Evolutionary conservation across 1,140 invertebrate species (phyloP).

Genomic region (Pachyrhynchus sulphureomaculatus): DNA sequence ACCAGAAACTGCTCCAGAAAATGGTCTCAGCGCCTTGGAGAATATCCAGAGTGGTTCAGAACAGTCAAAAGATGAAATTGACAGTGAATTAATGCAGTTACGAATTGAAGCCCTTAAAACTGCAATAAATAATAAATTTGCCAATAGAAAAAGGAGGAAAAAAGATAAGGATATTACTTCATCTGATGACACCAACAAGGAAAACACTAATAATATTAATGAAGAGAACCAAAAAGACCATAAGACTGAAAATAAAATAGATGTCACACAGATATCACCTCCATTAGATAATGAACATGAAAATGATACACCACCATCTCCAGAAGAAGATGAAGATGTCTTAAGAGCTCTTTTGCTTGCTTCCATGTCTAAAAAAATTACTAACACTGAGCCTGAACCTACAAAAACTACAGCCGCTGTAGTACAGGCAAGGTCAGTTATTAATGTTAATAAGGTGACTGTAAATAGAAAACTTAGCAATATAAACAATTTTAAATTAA

Average conservation of each 20-base stretch:
- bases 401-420: neutral
- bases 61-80: conserved; percentile 23
- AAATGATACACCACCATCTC: conserved; percentile 23
- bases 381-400: conserved; percentile 11
- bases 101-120: conserved; percentile 47
- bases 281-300: neutral
- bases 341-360: conserved; percentile 48
- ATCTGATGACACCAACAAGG: conserved; percentile 35
- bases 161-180: conserved; percentile 10
- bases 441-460: neutral
- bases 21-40: neutral
- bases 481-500: conserved; percentile 12
- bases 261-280: neutral
- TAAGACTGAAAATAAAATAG: conserved; percentile 6
- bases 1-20: conserved; percentile 3
- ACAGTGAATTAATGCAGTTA: conserved; percentile 45
- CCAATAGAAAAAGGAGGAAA: conserved; percentile 40
- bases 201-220: conserved; percentile 32
- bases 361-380: conserved; percentile 49
- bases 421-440: neutral
- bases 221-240: conserved; percentile 14
- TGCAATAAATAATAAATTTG: conserved; percentile 46
- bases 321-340: conserved; percentile 50
- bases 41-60: neutral
- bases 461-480: neutral